phyloP scores from a whole-genome alignment of 2,113 vertebrate species.

The Dromaius novaehollandiae region DNA sequence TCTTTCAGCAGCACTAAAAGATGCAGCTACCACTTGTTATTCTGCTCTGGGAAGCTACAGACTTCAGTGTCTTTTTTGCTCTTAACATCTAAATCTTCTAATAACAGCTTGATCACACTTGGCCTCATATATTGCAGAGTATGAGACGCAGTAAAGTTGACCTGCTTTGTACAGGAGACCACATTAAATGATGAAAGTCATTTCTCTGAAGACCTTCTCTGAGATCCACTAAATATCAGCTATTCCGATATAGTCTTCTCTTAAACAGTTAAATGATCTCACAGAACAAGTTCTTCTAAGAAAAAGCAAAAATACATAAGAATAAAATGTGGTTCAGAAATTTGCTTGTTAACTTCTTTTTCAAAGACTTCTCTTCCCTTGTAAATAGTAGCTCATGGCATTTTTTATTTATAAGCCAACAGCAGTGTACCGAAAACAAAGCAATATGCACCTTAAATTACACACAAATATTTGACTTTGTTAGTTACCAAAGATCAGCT shows the following conservation, averaged over 20 bases:
- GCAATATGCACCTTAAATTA: not conserved
- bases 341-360: not conserved
- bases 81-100: not conserved
- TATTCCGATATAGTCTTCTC: not conserved
- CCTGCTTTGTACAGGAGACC: not conserved
- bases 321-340: no score
- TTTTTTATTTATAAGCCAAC: not conserved
- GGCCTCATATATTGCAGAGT: not conserved
- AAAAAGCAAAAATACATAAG: not conserved
- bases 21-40: not conserved
- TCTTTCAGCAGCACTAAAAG: not conserved
- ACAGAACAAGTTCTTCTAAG: not conserved
- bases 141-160: not conserved
- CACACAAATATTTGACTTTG: not conserved
- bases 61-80: not conserved
- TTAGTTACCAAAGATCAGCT: not conserved
- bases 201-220: not conserved
- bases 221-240: not conserved
- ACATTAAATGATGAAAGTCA: no score
- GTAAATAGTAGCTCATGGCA: not conserved
- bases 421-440: not conserved
- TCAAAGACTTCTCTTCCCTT: not conserved
- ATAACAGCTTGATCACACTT: not conserved
- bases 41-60: not conserved
- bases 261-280: not conserved